Evolutionary conservation across 2,888 invertebrate genomes (phyloP), one percentile per base, ranked within the genome.

Genomic region (Apamea monoglypha): DNA sequence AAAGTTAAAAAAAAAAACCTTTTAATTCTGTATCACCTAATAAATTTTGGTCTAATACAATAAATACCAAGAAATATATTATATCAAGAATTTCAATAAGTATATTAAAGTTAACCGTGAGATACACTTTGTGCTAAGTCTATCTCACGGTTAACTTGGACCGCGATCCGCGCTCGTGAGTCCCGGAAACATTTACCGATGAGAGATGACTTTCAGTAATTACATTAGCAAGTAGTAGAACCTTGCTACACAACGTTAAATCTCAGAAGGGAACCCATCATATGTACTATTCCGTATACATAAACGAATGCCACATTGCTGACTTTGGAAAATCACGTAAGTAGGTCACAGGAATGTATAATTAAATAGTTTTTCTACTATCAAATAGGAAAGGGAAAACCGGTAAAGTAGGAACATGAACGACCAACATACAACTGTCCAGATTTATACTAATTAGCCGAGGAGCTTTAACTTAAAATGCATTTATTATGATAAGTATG

Each of bases 131-230:
- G 25, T 56, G 56, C 12, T 56, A 56, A 56, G 25, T 10, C 10
- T 25, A 56, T 56, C 4, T n/a, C 56, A n/a, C n/a, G n/a, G 12
- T 59, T n/a, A n/a, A 56, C 12, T 59, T n/a, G 0, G 16, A 47
- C 21, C n/a, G n/a, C 32, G n/a, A 76, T 59, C 16, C n/a, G 21
- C 56, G 14, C 18, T 32, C 18, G 32, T n/a, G 44, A 44, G 76
- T 32, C 2, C 53, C 56, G 59, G 59, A 77, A 77, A 77, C 76
- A 59, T 77, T 77, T 36, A 77, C 3, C 32, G 44, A 76, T n/a
- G 56, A 32, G 59, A 77, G 77, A 59, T 47, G 78, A 59, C 59
- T 77, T 59, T 47, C 77, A 47, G 32, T 76, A 76, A 76, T 77
- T 76, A 76, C 44, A 77, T 76, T 76, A 59, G 32, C 77, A 76